Base-by-base conservation (phyloP, 92 coral and sea anemone species). In the Epizoanthus rinbou region DNA sequence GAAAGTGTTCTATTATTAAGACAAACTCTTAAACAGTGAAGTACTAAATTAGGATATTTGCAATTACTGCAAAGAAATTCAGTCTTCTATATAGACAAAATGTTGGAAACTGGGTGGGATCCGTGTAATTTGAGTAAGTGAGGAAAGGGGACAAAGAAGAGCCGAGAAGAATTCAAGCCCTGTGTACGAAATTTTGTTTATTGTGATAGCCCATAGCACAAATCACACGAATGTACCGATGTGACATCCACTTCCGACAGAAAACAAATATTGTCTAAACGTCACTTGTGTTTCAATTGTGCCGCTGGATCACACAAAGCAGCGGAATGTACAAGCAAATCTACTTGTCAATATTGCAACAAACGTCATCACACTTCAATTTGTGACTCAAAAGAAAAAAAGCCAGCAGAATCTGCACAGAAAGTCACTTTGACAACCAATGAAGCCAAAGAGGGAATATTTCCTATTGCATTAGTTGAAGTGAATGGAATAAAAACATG, bases 261-360 rank as follows among this genome's bases (percentile, higher is more conserved):
- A 2, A 82, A 81, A 23, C 79, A 63, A 54, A 68, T 72, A 35
- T 73, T 69, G 45, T 70, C 65, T 41, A 85, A 47, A 59, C 35
- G 80, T 11, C 70, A 73, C 19, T 63, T 88, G 28, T 88, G 91
- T 53, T 88, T 88, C 21, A 88, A 88, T 39, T 88, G 91, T 33
- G 80, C 86, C 47, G 54, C 69, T 0, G 73, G 83, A 22, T 28
- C 35, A 57, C 90, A 86, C 23, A 50, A 64, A 59, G 76, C 69
- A 15, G 1, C 73, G 19, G 18, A 66, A 16, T 87, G 90, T 74
- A 39, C 22, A 13, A 87, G 90, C 57, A 74, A 25, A 7, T 56
- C 64, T 3, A 68, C 73, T 28, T 87, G 86, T 64, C 81, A 81
- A 69, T 76, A 75, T 37, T 88, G 87, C 71, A 80, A 70, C 17